phyloP scores from a whole-genome alignment of 2,113 vertebrate genomes.

The Lathamus discolor region DNA sequence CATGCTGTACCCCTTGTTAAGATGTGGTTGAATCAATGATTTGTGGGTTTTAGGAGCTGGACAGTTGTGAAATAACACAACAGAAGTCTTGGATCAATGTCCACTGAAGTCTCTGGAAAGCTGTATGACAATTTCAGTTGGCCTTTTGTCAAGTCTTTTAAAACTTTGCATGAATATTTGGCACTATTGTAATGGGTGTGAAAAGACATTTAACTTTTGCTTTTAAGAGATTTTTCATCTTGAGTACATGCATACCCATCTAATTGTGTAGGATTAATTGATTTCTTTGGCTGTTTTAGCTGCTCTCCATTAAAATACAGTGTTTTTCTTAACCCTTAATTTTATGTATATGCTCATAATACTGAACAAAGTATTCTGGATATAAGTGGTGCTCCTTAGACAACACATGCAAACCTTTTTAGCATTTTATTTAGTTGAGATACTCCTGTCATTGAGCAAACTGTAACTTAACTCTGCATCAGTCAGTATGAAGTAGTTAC shows the following conservation, averaged over 20 bases:
- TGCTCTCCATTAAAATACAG: background rate
- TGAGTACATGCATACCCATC: background rate
- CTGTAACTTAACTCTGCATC: background rate
- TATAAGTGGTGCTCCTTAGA: background rate
- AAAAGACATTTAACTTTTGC: conserved; percentile 35
- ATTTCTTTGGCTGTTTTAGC: background rate
- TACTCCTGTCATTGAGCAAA: background rate
- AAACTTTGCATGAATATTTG: conserved; percentile 24
- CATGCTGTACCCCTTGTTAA: background rate
- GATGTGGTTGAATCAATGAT: background rate
- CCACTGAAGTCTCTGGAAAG: conserved; percentile 17
- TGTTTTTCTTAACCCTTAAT: background rate
- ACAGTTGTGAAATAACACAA: conserved; percentile 32
- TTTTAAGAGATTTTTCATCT: conserved; percentile 3
- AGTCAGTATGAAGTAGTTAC: background rate
- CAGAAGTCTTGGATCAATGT: conserved; percentile 45
- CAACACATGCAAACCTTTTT: background rate
- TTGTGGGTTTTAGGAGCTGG: background rate
- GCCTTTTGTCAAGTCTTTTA: conserved; percentile 21
- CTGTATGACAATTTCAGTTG: conserved; percentile 31
- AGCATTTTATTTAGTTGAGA: background rate
- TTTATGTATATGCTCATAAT: background rate
- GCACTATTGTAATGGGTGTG: conserved; percentile 34
- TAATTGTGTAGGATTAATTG: background rate
- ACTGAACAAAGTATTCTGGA: background rate